A percentile compares a stretch with the other conserved stretches of the same genome.
Conservation (phyloP, 2,888 invertebrate genomes). For the Xylophagus ater region DNA sequence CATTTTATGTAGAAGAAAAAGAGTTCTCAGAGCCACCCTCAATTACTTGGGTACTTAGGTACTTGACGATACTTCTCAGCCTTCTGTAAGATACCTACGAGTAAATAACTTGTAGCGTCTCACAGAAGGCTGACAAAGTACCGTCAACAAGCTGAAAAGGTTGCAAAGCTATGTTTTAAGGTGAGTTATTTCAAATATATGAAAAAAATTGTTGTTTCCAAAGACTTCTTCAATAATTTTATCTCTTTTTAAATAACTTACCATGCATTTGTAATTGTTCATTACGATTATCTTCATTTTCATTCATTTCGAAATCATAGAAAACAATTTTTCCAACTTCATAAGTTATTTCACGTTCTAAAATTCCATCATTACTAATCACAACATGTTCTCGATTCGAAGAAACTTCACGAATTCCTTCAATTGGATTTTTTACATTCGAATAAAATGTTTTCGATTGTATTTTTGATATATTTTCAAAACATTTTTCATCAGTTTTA, state of each 20-base stretch:
- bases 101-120: too few relatives aligned
- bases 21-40: too few relatives aligned
- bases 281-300: slow-evolving; percentile 43
- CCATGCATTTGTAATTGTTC: slow-evolving; percentile 51
- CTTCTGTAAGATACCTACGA: too few relatives aligned
- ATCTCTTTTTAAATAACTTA: slow-evolving; percentile 22
- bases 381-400: slow-evolving; percentile 31
- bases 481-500: slow-evolving; percentile 33
- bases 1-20: too few relatives aligned
- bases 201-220: too few relatives aligned
- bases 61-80: too few relatives aligned
- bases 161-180: too few relatives aligned
- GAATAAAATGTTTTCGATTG: slow-evolving; percentile 45
- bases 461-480: slow-evolving; percentile 34
- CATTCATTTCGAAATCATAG: slow-evolving; percentile 47
- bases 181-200: too few relatives aligned
- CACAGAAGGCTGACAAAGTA: too few relatives aligned
- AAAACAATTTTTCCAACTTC: slow-evolving; percentile 43
- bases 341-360: slow-evolving; percentile 27
- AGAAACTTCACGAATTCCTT: slow-evolving; percentile 43
- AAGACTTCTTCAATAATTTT: neutral
- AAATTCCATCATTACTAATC: slow-evolving; percentile 21
- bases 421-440: slow-evolving; percentile 49
- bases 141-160: too few relatives aligned
- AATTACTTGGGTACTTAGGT: too few relatives aligned